Base-by-base conservation (phyloP, 2,797 vertebrate species). In the Capromys pilorides region DNA sequence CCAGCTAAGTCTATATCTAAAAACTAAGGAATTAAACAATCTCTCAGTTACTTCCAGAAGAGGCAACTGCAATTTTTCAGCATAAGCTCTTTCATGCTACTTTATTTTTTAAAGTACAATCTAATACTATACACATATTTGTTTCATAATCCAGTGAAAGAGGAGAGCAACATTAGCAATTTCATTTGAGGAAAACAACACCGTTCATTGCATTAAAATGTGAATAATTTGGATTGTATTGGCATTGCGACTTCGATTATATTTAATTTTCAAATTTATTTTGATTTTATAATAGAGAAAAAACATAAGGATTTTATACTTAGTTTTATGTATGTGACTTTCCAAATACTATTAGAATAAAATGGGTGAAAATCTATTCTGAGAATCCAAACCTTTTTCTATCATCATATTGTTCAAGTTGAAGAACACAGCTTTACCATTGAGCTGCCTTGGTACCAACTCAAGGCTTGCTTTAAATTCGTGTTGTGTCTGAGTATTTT, bases 201-300 rank as follows among this genome's bases (percentile, higher is more conserved):
- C 69, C 33, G 90, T 94, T 81, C 61, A 88, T 95, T 90, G 69
- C 62, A 33, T 73, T 82, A 96, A 95, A 92, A 93, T 91, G 91
- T 51, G 54, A 39, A 78, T 95, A 54, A 85, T 95, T 91, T 90
- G 91, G 90, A 95, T 54, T 94, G 85, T 62, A 59, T 81, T 85
- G 80, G 26, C 51, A 75, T 64, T 49, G 28, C 85, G 82, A 51
- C 61, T 91, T 91, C 79, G 78, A 85, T 71, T 57, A 66, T 90
- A 93, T 73, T 90, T 95, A 88, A 90, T 78, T 94, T 89, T 80
- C 73, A 89, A 78, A 92, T 95, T 85, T 85, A 28, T 95, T 95
- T 95, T 69, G 28, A 61, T 94, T 94, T 95, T 90, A 31, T 89
- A 92, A 94, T 87, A 82, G 87, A 87, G 85, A 94, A 93, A 95